Percentiles rank a stretch among this genome's conserved stretches.
phyloP scores from a whole-genome alignment of 1,140 invertebrate species.

The Anadara kagoshimensis region DNA sequence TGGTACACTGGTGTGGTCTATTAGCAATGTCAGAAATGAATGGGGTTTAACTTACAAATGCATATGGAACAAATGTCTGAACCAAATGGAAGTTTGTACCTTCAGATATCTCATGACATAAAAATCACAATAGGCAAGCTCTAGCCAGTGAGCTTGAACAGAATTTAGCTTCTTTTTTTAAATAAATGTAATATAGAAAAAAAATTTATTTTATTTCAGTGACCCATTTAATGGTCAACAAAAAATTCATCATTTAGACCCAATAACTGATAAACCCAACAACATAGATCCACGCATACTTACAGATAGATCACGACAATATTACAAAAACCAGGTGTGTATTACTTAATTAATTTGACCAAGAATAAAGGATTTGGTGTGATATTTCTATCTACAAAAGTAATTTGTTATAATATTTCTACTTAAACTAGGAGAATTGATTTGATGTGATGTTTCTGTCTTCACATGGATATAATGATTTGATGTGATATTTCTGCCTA shows the following conservation, averaged over 20 bases:
- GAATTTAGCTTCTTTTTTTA: background rate
- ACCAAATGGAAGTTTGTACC: too few relatives aligned
- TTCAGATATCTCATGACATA: too few relatives aligned
- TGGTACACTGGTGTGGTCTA: too few relatives aligned
- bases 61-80: too few relatives aligned
- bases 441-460: background rate
- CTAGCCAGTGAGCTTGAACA: too few relatives aligned
- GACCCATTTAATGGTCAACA: background rate
- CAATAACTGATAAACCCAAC: slow-evolving; percentile 35
- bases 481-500: background rate
- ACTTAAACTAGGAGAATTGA: background rate
- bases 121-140: too few relatives aligned
- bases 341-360: background rate
- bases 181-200: background rate
- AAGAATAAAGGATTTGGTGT: background rate
- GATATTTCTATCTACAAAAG: background rate
- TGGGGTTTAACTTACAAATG: too few relatives aligned
- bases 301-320: slow-evolving; percentile 16
- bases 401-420: background rate
- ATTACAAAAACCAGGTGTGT: slow-evolving; percentile 34
- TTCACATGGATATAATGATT: background rate
- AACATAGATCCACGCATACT: slow-evolving; percentile 30
- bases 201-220: background rate
- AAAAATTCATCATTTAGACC: slow-evolving; percentile 19
- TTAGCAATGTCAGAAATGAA: too few relatives aligned